Percentiles rank a stretch among this genome's conserved stretches.
phyloP scores from a whole-genome alignment of 1,140 invertebrate species.

The Magallana angulata region DNA sequence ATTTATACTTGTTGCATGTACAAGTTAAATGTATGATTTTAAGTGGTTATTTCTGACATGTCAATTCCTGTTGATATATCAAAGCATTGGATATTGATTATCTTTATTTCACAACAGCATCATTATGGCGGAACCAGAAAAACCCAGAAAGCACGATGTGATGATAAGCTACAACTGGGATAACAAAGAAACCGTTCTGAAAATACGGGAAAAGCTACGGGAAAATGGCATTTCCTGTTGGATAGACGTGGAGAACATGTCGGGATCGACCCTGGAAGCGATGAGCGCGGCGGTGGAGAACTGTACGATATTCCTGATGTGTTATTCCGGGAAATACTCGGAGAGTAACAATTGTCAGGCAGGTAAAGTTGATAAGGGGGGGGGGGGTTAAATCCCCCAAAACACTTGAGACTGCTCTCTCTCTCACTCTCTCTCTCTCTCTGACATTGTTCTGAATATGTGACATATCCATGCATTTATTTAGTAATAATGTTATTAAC shows the following conservation, averaged over 20 bases:
- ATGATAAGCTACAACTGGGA: conserved; percentile 74
- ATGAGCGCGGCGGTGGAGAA: conserved; percentile 77
- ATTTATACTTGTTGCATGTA: no score
- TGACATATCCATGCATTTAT: no score
- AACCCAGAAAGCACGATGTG: conserved; percentile 53
- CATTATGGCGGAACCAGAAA: background rate
- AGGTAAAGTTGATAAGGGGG: conserved; percentile 57
- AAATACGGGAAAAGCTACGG: conserved; percentile 58
- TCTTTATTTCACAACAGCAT: background rate
- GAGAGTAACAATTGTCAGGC: conserved; percentile 74
- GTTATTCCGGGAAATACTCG: conserved; percentile 76
- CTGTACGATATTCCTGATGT: conserved; percentile 69
- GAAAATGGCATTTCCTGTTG: conserved; percentile 57
- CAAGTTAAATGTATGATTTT: no score
- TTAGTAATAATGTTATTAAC: background rate
- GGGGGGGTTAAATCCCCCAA: no score
- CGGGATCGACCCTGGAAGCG: conserved; percentile 73
- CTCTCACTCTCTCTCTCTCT: no score
- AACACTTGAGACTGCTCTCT: no score
- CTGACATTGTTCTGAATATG: no score
- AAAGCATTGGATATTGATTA: background rate
- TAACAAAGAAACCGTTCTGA: conserved; percentile 59
- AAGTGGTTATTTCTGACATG: no score
- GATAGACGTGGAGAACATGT: conserved; percentile 79
- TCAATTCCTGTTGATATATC: no score